Evolutionary conservation across 64 coral and sea anemone species (phyloP).

Genomic region (Cladopsammia gracilis): DNA sequence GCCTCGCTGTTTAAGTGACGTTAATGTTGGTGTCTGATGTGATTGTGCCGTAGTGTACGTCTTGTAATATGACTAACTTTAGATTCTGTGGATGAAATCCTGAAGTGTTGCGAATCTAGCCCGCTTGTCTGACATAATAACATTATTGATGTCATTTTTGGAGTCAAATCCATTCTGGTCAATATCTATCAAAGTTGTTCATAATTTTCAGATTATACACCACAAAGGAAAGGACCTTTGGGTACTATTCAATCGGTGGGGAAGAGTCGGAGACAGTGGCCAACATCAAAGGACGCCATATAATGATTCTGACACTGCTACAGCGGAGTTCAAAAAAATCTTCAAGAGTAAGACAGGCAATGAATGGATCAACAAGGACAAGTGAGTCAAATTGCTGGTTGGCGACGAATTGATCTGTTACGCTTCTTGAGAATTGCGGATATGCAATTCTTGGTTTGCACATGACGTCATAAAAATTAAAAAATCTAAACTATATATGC

Average conservation of each 20-base stretch:
- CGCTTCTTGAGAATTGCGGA: too few species aligned
- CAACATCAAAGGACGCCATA: slow-evolving; percentile 91
- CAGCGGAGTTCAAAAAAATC: slow-evolving; percentile 85
- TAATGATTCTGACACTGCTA: slow-evolving; percentile 60
- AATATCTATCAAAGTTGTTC: neutral
- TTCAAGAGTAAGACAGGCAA: slow-evolving; percentile 96
- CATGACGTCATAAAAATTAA: too few species aligned
- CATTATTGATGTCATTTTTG: neutral
- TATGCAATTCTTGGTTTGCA: too few species aligned
- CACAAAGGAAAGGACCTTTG: slow-evolving; percentile 90
- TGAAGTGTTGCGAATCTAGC: too few species aligned
- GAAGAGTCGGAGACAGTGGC: slow-evolving; percentile 82
- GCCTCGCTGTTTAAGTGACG: too few species aligned
- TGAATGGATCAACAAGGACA: slow-evolving; percentile 82
- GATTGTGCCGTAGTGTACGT: too few species aligned
- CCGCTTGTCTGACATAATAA: too few species aligned
- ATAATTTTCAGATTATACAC: slow-evolving; percentile 67
- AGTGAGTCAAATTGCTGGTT: slow-evolving; percentile 26
- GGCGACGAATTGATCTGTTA: neutral
- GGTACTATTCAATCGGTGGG: slow-evolving; percentile 92
- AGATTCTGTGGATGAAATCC: too few species aligned
- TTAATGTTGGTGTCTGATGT: too few species aligned
- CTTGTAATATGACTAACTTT: too few species aligned
- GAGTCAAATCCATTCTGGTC: neutral
- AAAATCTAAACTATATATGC: too few species aligned